A percentile compares a stretch with the other conserved stretches of the same genome.
phyloP scores from a whole-genome alignment of 2,888 invertebrate genomes.

The Ceratothoa steindachneri region DNA sequence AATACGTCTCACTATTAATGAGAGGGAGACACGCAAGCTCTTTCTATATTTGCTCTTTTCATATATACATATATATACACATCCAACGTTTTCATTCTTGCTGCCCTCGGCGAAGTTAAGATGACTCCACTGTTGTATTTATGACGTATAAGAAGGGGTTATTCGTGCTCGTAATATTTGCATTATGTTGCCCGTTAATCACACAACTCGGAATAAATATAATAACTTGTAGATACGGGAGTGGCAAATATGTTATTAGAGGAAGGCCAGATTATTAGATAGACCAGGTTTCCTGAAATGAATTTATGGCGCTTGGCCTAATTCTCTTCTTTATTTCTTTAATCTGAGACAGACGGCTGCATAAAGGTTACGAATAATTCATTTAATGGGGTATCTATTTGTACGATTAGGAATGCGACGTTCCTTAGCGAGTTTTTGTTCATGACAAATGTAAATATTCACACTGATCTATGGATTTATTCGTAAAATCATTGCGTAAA shows the following conservation, averaged over 20 bases:
- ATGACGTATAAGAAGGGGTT: not conserved
- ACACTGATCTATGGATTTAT: not conserved
- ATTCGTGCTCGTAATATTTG: not conserved
- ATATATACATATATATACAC: not conserved
- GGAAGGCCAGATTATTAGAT: not conserved
- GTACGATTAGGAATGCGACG: not conserved
- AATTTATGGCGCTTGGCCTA: not conserved
- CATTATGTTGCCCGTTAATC: not conserved
- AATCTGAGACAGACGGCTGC: not conserved
- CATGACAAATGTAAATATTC: not conserved
- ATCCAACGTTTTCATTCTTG: too few species aligned
- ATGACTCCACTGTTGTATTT: not conserved
- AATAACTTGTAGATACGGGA: conserved; percentile 1
- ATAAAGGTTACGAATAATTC: not conserved
- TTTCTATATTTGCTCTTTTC: not conserved
- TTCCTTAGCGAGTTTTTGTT: not conserved
- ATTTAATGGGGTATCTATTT: not conserved
- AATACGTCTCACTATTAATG: not conserved
- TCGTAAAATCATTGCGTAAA: not conserved
- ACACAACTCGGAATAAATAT: not conserved
- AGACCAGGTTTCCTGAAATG: not conserved
- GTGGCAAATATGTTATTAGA: not conserved
- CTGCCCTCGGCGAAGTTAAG: too few species aligned
- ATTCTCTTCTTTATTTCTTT: not conserved
- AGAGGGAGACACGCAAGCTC: not conserved